Conservation (phyloP, 2,113 vertebrate species). For the Chloebia gouldiae region DNA sequence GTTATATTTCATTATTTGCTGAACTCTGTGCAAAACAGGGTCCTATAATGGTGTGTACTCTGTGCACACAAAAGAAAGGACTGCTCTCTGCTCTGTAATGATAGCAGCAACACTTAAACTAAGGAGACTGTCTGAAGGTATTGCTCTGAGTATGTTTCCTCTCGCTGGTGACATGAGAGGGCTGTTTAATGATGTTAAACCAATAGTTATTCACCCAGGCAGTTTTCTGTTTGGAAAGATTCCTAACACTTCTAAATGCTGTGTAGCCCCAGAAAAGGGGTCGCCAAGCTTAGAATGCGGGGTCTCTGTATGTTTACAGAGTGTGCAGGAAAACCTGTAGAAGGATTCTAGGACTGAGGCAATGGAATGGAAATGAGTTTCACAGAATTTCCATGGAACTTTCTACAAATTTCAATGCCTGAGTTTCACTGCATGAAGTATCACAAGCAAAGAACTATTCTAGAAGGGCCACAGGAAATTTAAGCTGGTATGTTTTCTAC, state of each 20-base stretch:
- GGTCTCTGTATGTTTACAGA: neutral
- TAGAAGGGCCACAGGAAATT: neutral
- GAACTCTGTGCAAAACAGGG: neutral
- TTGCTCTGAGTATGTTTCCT: constrained; percentile 1
- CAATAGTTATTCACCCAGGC: neutral
- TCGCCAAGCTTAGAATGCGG: neutral
- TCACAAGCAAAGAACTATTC: neutral
- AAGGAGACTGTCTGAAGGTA: constrained; percentile 44
- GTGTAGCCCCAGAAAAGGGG: neutral
- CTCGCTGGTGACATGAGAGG: neutral
- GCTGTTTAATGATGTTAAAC: neutral
- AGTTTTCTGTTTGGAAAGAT: neutral
- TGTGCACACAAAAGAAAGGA: neutral
- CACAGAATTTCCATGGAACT: neutral
- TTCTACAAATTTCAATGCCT: neutral
- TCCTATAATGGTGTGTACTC: neutral
- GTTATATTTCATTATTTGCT: neutral
- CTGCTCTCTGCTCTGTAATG: neutral
- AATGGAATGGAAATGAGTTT: neutral
- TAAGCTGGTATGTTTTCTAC: neutral
- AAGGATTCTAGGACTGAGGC: neutral
- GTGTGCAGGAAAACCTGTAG: neutral
- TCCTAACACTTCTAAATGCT: neutral
- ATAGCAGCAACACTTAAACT: neutral
- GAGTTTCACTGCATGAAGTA: neutral